phyloP scores from a whole-genome alignment of 2,888 invertebrate genomes.

The Harmothoe impar region DNA sequence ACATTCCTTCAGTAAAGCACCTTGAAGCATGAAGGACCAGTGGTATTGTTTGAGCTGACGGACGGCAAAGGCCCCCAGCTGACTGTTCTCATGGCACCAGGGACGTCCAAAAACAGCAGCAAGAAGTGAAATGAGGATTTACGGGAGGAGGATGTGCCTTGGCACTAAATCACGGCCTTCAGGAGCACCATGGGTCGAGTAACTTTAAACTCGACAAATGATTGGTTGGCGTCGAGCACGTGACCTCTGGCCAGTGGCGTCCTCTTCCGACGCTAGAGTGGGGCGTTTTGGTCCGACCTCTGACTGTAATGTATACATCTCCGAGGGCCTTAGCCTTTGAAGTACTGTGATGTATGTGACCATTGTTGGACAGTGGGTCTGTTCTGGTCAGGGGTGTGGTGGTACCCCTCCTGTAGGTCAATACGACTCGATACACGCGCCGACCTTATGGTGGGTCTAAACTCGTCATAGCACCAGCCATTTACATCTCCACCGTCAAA shows the following conservation, averaged over 20 bases:
- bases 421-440: neutral
- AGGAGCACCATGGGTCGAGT: neutral
- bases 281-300: constrained; percentile 11
- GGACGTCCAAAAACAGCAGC: no score
- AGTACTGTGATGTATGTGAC: constrained; percentile 40
- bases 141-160: constrained; percentile 9
- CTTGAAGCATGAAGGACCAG: no score
- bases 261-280: constrained; percentile 40
- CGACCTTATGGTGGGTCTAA: neutral
- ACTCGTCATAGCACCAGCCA: neutral
- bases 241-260: constrained; percentile 17
- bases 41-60: no score
- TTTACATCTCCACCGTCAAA: neutral
- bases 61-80: no score
- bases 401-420: neutral
- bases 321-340: constrained; percentile 28
- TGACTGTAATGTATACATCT: constrained; percentile 50
- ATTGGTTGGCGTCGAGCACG: constrained; percentile 44
- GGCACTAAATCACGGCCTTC: neutral
- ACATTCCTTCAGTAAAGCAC: no score
- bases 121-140: neutral
- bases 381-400: neutral
- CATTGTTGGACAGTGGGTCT: constrained; percentile 49
- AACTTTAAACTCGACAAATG: constrained; percentile 47
- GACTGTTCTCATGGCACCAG: no score